Conservation (phyloP, 30 jellyfish, hydroid and myxozoan species). For the Turritopsis rubra region DNA sequence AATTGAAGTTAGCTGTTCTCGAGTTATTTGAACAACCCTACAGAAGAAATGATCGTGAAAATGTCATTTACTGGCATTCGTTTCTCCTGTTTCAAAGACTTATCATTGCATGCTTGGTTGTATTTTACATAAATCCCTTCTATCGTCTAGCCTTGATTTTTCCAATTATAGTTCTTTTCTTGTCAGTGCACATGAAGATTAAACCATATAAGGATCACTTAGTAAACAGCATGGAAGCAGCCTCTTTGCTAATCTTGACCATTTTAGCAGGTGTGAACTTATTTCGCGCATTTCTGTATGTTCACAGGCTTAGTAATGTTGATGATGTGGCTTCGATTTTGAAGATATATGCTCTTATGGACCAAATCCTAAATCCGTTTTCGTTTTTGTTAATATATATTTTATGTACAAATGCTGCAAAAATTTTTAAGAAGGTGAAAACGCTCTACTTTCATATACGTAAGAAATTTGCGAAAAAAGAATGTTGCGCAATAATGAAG, state of each 20-base stretch:
- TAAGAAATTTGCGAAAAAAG: too few species aligned
- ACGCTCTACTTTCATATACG: too few species aligned
- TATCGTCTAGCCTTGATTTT: not conserved
- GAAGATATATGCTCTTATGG: not conserved
- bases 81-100: slow-evolving; percentile 22
- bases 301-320: not conserved
- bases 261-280: not conserved
- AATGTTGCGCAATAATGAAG: too few species aligned
- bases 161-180: not conserved
- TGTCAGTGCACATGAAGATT: slow-evolving; percentile 11
- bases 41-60: slow-evolving; percentile 10
- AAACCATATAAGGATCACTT: slow-evolving; percentile 23
- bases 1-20: not conserved
- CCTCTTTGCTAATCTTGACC: not conserved
- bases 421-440: not conserved
- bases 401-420: not conserved
- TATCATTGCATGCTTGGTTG: not conserved
- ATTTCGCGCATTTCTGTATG: not conserved
- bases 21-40: slow-evolving; percentile 22
- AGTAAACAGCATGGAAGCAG: slow-evolving; percentile 21
- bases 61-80: slow-evolving; percentile 25
- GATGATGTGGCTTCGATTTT: not conserved
- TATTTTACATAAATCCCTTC: slow-evolving; percentile 1
- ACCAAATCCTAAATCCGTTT: not conserved
- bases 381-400: too few species aligned